phyloP scores from a whole-genome alignment of 2,113 vertebrate genomes.

The Pachyramphus minor region DNA sequence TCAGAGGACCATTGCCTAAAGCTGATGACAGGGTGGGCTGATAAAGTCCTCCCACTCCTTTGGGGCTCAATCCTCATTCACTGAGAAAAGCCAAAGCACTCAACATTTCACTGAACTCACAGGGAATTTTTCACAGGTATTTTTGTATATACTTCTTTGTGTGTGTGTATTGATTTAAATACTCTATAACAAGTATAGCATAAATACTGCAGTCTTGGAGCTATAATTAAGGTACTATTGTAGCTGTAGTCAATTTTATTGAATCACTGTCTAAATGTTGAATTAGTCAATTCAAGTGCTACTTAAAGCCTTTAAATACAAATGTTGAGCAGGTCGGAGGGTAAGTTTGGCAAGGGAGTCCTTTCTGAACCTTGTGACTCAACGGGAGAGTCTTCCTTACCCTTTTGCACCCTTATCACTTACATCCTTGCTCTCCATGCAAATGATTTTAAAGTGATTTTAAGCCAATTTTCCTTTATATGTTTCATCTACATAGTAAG shows the following conservation, averaged over 20 bases:
- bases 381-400: not conserved
- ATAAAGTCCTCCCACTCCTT: not conserved
- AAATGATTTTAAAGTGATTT: not conserved
- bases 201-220: not conserved
- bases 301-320: not conserved
- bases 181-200: not conserved
- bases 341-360: not conserved
- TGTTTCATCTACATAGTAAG: not conserved
- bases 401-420: not conserved
- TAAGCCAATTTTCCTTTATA: not conserved
- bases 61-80: accelerated
- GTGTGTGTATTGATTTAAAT: not conserved
- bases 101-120: not conserved
- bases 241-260: not conserved
- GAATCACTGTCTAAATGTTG: not conserved
- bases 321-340: accelerated
- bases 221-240: not conserved
- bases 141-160: not conserved
- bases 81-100: not conserved
- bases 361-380: not conserved
- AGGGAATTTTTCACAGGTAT: not conserved
- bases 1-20: not conserved
- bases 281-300: not conserved
- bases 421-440: not conserved
- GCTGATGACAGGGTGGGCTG: no score